A percentile compares a stretch with the other conserved stretches of the same genome.
Conservation (phyloP, 2,888 invertebrate species). For the Dryadula phaetusa region DNA sequence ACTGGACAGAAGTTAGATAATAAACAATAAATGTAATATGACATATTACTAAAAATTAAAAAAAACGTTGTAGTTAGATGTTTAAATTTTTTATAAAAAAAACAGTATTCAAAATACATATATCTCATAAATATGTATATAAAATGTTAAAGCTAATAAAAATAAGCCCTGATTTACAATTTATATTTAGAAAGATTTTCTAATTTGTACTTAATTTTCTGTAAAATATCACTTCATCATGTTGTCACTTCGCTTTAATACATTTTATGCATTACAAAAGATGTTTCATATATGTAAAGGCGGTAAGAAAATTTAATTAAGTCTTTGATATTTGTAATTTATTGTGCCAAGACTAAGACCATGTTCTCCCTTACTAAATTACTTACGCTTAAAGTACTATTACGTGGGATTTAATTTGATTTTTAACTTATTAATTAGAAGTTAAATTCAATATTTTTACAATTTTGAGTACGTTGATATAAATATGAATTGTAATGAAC, state of each 20-base stretch:
- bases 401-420: neutral
- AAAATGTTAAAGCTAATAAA: neutral
- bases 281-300: slow-evolving; percentile 5
- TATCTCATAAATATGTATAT: too few species aligned
- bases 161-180: neutral
- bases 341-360: neutral
- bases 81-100: too few species aligned
- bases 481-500: too few species aligned
- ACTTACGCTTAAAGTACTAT: neutral
- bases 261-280: slow-evolving; percentile 12
- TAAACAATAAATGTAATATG: too few species aligned
- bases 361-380: slow-evolving; percentile 6
- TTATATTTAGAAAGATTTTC: neutral
- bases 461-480: too few species aligned
- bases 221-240: neutral
- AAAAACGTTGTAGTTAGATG: too few species aligned
- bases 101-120: too few species aligned
- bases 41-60: too few species aligned
- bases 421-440: neutral
- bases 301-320: slow-evolving; percentile 27
- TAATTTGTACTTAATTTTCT: neutral
- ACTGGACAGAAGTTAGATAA: too few species aligned
- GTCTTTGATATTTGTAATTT: slow-evolving; percentile 24
- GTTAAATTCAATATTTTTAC: neutral
- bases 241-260: slow-evolving; percentile 1